A percentile compares a stretch with the other conserved stretches of the same genome.
Conservation (phyloP, 2,113 vertebrate genomes). For the Falco punctatus region DNA sequence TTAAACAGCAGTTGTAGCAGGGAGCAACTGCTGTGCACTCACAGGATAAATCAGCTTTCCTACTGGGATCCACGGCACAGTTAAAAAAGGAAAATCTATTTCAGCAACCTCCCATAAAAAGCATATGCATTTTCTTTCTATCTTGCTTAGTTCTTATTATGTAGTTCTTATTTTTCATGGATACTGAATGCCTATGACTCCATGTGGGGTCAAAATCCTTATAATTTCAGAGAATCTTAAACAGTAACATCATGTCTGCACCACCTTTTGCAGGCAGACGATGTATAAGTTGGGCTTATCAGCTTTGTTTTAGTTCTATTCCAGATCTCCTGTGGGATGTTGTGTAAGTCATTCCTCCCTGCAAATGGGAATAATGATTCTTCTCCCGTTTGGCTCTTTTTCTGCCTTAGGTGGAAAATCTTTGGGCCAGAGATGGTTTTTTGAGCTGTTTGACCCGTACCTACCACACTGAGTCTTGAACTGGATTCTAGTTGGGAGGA, state of each 20-base stretch:
- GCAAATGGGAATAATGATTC: not conserved
- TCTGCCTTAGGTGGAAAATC: not conserved
- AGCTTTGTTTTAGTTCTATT: not conserved
- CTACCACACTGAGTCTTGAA: not conserved
- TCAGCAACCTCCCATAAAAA: not conserved
- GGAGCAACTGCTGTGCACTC: constrained; percentile 14
- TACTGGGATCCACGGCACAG: not conserved
- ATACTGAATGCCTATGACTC: not conserved
- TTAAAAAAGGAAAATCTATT: constrained; percentile 6
- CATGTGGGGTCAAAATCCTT: not conserved
- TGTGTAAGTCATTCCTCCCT: not conserved
- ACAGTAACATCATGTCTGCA: not conserved
- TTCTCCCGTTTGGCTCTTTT: not conserved
- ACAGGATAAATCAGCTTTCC: constrained; percentile 46
- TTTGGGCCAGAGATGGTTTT: not conserved
- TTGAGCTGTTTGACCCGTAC: not conserved
- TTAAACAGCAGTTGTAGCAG: constrained; percentile 23
- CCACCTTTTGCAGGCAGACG: not conserved
- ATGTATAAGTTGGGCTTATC: not conserved
- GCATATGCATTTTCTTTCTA: not conserved
- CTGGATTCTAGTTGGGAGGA: not conserved
- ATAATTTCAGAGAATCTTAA: not conserved
- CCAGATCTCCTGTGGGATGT: not conserved
- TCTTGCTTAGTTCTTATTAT: not conserved
- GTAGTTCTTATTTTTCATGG: not conserved